Evolutionary conservation across 2,113 vertebrate genomes (phyloP), one percentile per base, ranked within the genome.

Genomic region (Prionailurus viverrinus): DNA sequence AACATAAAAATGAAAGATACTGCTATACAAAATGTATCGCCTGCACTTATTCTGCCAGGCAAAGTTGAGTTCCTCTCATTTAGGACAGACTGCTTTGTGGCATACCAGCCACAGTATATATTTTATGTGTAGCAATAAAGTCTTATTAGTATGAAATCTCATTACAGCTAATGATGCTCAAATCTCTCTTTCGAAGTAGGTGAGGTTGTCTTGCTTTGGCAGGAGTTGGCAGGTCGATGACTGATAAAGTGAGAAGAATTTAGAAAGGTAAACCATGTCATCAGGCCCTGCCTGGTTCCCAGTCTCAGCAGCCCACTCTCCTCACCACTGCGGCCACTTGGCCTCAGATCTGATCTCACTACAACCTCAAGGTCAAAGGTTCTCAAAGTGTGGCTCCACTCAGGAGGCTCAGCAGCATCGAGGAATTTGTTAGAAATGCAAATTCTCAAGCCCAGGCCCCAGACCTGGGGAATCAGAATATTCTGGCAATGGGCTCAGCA

Each of bases 1-100:
- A 93, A 95, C 93, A 96, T 97, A 93, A 96, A 98, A 95, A 95
- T 95, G 84, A 97, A 94, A 94, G 55, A 97, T 83, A 65, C 10
- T 91, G 33, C 79, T 94, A 91, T 69, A 82, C 58, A 93, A 90
- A 97, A 82, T 96, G 85, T 82, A 41, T 94, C 36, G 0, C 15
- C 33, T 89, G 51, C 58, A 80, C 94, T 97, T 97, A 85, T 45
- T 91, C 78, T 89, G 63, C 73, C 76, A 91, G 58, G 39, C 71
- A 94, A 90, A 97, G 85, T 86, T 82, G 45, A 12, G 58, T 76
- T 97, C 80, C 79, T 90, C 83, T 98, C 91, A 92, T 91, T 81
- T 82, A 96, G 74, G 87, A 88, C 74, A 78, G 21, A 91, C 39
- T 58, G 66, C 71, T 96, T 82, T 78, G 81, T 91, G 29, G 61